These are phyloP conservation scores for Eonycteris spelaea DNA, from an alignment of 2,113 vertebrate species.

Conservation along the genomic window DNA sequence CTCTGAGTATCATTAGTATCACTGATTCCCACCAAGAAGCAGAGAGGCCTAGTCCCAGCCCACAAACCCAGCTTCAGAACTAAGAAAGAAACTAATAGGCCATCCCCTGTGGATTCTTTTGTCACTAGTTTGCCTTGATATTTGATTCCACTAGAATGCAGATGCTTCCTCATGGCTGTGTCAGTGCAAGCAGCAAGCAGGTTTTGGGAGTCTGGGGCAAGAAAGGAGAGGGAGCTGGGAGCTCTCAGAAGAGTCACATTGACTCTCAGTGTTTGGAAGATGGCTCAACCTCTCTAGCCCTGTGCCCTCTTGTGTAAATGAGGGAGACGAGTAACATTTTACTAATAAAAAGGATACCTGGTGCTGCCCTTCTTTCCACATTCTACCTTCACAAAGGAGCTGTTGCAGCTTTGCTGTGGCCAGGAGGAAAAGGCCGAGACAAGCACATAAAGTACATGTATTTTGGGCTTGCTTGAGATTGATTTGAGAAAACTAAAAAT, in stretches of 20 bases:
- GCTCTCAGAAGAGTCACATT: not conserved
- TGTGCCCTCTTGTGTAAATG: not conserved
- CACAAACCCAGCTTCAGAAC: not conserved
- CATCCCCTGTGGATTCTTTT: not conserved
- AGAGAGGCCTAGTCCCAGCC: not conserved
- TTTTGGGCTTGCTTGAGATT: no score
- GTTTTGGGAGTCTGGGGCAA: not conserved
- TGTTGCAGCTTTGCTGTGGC: not conserved
- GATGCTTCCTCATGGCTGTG: not conserved
- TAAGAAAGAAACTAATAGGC: not conserved
- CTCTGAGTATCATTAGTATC: not conserved
- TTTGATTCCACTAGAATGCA: not conserved
- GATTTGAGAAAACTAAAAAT: no score
- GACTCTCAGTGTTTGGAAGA: not conserved
- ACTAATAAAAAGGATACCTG: not conserved
- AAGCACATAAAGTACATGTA: no score
- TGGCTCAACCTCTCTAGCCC: not conserved
- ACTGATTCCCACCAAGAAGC: not conserved
- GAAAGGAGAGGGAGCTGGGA: not conserved
- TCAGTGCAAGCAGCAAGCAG: not conserved
- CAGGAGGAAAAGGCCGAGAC: not conserved
- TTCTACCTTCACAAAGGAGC: not conserved
- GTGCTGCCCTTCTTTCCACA: not conserved
- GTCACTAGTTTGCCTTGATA: not conserved
- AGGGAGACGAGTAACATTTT: not conserved